Evolutionary conservation across 2,797 vertebrate species (phyloP).

Genomic region (Sebastes nivosus): DNA sequence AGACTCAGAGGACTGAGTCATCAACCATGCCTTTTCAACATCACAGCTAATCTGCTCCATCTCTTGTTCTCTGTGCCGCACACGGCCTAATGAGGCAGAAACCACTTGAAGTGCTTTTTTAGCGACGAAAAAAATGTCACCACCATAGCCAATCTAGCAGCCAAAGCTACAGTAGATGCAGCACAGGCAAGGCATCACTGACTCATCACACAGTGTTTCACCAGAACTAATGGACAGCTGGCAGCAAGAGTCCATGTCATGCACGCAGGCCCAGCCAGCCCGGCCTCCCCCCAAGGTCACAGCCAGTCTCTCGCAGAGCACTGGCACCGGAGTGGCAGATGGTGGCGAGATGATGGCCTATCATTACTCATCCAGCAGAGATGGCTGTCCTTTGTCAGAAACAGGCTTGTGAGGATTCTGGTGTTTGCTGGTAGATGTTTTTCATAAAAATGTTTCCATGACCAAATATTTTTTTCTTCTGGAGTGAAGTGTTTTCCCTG

Average conservation of each 20-base stretch:
- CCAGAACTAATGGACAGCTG: slow-evolving; percentile 68
- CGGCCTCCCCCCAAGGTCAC: slow-evolving; percentile 61
- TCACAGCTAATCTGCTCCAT: slow-evolving; percentile 41
- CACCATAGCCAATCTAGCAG: slow-evolving; percentile 27
- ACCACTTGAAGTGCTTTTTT: slow-evolving; percentile 40
- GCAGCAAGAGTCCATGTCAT: slow-evolving; percentile 65
- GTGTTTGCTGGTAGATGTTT: not conserved
- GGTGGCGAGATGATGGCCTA: slow-evolving; percentile 61
- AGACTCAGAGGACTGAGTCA: slow-evolving; percentile 16
- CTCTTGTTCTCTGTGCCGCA: slow-evolving; percentile 17
- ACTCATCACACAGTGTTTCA: slow-evolving; percentile 59
- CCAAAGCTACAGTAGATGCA: slow-evolving; percentile 34
- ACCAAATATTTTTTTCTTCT: not conserved
- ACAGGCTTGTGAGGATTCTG: slow-evolving; percentile 2
- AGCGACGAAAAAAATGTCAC: slow-evolving; percentile 26
- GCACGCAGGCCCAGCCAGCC: slow-evolving; percentile 33
- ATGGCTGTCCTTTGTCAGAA: slow-evolving; percentile 39
- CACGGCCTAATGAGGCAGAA: slow-evolving; percentile 44
- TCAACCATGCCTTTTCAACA: slow-evolving; percentile 31
- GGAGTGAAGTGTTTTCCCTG: not conserved
- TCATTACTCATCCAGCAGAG: slow-evolving; percentile 62
- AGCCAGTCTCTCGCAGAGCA: slow-evolving; percentile 52
- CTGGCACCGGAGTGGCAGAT: slow-evolving; percentile 70
- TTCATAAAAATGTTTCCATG: not conserved
- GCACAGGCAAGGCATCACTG: slow-evolving; percentile 45